These are phyloP conservation scores for Poecilia gillii DNA, from an alignment of 2,797 vertebrate species.

Conservation along the genomic window DNA sequence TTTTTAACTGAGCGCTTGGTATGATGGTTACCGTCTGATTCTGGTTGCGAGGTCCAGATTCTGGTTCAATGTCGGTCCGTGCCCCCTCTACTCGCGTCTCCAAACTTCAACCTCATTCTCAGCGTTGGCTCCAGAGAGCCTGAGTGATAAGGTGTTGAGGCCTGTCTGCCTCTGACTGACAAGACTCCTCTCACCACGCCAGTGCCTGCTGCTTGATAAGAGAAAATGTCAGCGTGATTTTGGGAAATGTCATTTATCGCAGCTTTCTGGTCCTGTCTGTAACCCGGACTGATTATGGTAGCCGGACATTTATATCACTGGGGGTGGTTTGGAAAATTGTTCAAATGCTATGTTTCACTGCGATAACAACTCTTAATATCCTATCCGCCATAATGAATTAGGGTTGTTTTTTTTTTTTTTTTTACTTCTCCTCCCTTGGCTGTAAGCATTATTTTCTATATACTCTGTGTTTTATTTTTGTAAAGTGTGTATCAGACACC, in stretches of 20 bases:
- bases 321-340: slow-evolving; percentile 71
- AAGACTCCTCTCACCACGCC: slow-evolving; percentile 80
- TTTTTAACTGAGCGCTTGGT: slow-evolving; percentile 15
- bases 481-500: slow-evolving; percentile 53
- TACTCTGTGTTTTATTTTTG: slow-evolving; percentile 57
- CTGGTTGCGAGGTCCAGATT: slow-evolving; percentile 21
- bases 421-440: slow-evolving; percentile 52
- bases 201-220: slow-evolving; percentile 85
- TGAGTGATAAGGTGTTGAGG: slow-evolving; percentile 84
- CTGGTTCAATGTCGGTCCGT: slow-evolving; percentile 34
- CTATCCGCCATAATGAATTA: slow-evolving; percentile 67
- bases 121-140: slow-evolving; percentile 74
- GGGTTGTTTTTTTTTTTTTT: slow-evolving; percentile 43
- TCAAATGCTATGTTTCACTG: slow-evolving; percentile 71
- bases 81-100: slow-evolving; percentile 58
- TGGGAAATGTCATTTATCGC: slow-evolving; percentile 85
- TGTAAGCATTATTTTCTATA: slow-evolving; percentile 30
- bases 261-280: slow-evolving; percentile 76
- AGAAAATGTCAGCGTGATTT: slow-evolving; percentile 85
- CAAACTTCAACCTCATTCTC: slow-evolving; percentile 68
- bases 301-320: slow-evolving; percentile 80
- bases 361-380: slow-evolving; percentile 71
- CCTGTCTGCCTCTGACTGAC: slow-evolving; percentile 85
- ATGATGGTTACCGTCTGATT: slow-evolving; percentile 13
- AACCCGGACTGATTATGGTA: slow-evolving; percentile 78